Base-by-base conservation (phyloP, 2,888 invertebrate species). In the Phaedon cochleariae region DNA sequence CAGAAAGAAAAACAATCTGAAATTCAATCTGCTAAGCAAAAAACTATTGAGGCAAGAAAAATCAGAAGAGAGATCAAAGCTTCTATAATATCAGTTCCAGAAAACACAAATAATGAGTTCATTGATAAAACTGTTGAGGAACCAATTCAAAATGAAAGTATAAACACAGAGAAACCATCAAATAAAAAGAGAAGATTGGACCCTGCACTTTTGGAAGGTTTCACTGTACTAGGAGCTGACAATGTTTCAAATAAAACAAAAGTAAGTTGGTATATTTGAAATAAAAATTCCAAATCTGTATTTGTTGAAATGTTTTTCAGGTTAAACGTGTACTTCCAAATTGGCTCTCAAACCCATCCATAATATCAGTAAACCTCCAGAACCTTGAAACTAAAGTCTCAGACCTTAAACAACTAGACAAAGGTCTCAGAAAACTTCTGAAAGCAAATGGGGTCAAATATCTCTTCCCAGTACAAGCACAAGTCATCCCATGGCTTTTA, bases 381-480 rank as follows among this genome's bases (percentile, higher is more conserved):
- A 84, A 87, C 64, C 81, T 87, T 41, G 82, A 85, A 58, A 84
- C 83, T 67, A 84, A 84, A 77, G 84, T 89, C 49, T 86, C 89
- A 12, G 85, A 88, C 37, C 83, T 90, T 55, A 78, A 84, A 59
- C 88, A 87, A 74, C 82, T 97, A n/a, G 89, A 93, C 74, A 79
- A 83, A 22, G 83, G 85, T 65, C 81, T 95, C 0, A 85, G 90
- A 46, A 81, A 87, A 48, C 87, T 87, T 59, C 84, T 97, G 12
- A 85, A 87, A 69, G 85, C 85, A 73, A 92, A 94, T 84, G 89
- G 90, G n/a, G 87, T 96, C 15, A 85, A 85, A 18, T 87, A 90
- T 76, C 87, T 96, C 37, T 97, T 97, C 81, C 97, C 97, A 31
- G 93, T 96, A 1, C 96, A 96, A 85, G 87, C 87, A 52, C 86